Base-by-base conservation (phyloP, 2,888 invertebrate genomes). In the Drosophila conformis region DNA sequence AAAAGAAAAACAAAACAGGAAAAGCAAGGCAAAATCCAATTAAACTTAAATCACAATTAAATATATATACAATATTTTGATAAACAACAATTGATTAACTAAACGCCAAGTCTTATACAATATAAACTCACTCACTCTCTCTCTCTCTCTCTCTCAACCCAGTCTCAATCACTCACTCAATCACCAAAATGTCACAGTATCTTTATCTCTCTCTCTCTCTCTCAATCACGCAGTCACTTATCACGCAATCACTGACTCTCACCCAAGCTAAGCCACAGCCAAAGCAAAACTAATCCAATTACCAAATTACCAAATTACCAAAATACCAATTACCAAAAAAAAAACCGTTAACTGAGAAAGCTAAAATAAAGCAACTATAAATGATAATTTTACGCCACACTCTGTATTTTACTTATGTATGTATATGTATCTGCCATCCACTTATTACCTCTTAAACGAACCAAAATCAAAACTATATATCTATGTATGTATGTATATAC, bases 201-300 rank as follows among this genome's bases (percentile, higher is more conserved):
- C 80, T 81, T 68, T 76, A 71, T 76, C 82, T 79, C 36, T 56
- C 85, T 84, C 86, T 84, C 86, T 76, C 82, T 79, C 56, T 56
- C 88, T 84, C 73, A 85, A 83, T 81, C 87, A 79, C 83, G 81
- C 85, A 76, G 62, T 83, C 88, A 83, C 83, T 64, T 51, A 62
- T 77, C 77, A 82, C 80, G 67, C 73, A 72, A 77, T 73, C 73
- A 72, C 83, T 49, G 74, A 87, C 69, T 85, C 67, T 88, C 76
- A 75, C 86, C 65, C 72, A 70, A 70, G 72, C 75, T 73, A 86
- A 69, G 61, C 68, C 57, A 78, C 69, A 78, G 63, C 67, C 68
- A 40, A 66, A 67, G 52, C 58, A 42, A 81, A 77, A 66, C 59
- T 65, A 73, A 78, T 57, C 58, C 59, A 80, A 53, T 51, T 65